phyloP scores from a whole-genome alignment of 2,888 invertebrate genomes.

The Dasypolia templi region DNA sequence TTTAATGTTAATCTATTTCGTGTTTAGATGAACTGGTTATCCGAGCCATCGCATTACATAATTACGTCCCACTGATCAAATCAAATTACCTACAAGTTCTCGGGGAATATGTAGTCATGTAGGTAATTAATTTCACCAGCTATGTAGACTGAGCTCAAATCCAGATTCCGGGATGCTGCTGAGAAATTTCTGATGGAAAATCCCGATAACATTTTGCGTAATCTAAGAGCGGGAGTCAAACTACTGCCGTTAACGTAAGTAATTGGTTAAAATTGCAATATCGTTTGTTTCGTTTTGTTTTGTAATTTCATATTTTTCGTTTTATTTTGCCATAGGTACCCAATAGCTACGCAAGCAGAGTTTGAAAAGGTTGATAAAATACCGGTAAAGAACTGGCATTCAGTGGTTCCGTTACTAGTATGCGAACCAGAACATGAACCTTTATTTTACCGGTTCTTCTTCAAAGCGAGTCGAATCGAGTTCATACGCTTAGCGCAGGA shows the following conservation, averaged over 20 bases:
- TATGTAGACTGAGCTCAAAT: conserved; percentile 10
- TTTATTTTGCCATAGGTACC: too few relatives aligned
- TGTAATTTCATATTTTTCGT: not conserved
- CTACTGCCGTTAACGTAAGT: not conserved
- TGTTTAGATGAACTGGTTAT: conserved; percentile 60
- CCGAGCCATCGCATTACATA: conserved; percentile 61
- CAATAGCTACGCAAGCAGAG: too few relatives aligned
- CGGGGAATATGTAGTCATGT: conserved; percentile 5
- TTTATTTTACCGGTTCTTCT: too few relatives aligned
- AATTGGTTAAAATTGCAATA: not conserved
- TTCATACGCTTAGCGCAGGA: too few relatives aligned
- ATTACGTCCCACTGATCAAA: conserved; percentile 67
- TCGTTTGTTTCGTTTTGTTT: not conserved
- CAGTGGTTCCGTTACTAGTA: too few relatives aligned
- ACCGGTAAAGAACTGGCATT: too few relatives aligned
- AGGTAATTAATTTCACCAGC: conserved; percentile 20
- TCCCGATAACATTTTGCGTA: not conserved
- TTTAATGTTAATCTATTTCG: conserved; percentile 34
- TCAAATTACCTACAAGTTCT: conserved; percentile 67
- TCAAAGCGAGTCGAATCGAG: too few relatives aligned
- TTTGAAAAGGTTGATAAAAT: too few relatives aligned
- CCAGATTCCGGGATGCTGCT: not conserved
- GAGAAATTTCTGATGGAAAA: not conserved
- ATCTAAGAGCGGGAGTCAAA: not conserved
- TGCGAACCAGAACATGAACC: too few relatives aligned